Evolutionary conservation across 2,888 invertebrate genomes (phyloP).

Genomic region (Mechanitis messenoides): DNA sequence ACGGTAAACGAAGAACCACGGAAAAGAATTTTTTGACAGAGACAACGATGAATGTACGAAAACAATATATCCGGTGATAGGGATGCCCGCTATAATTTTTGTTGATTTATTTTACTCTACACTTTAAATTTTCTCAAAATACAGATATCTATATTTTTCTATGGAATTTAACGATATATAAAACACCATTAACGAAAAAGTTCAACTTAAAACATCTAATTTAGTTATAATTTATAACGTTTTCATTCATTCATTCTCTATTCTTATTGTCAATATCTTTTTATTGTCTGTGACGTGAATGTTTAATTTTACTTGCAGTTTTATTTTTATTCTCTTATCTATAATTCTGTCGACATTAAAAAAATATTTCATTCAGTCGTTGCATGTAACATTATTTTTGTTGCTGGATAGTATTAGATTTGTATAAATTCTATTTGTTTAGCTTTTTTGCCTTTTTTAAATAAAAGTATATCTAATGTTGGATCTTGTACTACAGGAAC

Average conservation of each 20-base stretch:
- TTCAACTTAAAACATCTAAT: too few relatives aligned
- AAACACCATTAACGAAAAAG: too few relatives aligned
- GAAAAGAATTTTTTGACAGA: conserved; percentile 57
- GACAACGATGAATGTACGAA: conserved; percentile 46
- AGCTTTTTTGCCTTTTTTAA: conserved; percentile 42
- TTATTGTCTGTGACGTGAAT: conserved; percentile 13
- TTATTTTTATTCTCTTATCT: conserved; percentile 27
- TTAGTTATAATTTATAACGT: not conserved
- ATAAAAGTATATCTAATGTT: conserved; percentile 44
- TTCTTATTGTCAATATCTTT: conserved; percentile 4
- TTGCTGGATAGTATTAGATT: conserved; percentile 53
- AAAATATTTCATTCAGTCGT: conserved; percentile 39
- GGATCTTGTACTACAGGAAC: conserved; percentile 44
- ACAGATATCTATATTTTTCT: too few relatives aligned
- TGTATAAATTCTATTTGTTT: conserved; percentile 51
- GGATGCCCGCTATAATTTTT: not conserved
- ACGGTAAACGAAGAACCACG: conserved; percentile 64
- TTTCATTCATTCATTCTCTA: conserved; percentile 16
- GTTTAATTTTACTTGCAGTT: conserved; percentile 18
- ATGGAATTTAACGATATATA: too few relatives aligned
- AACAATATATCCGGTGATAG: conserved; percentile 44
- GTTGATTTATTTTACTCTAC: not conserved
- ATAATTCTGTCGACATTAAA: conserved; percentile 31
- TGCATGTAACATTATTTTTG: conserved; percentile 56
- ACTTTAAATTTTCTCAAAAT: too few relatives aligned